Conservation (phyloP, 2,797 vertebrate genomes). For the Eptatretus atami region DNA sequence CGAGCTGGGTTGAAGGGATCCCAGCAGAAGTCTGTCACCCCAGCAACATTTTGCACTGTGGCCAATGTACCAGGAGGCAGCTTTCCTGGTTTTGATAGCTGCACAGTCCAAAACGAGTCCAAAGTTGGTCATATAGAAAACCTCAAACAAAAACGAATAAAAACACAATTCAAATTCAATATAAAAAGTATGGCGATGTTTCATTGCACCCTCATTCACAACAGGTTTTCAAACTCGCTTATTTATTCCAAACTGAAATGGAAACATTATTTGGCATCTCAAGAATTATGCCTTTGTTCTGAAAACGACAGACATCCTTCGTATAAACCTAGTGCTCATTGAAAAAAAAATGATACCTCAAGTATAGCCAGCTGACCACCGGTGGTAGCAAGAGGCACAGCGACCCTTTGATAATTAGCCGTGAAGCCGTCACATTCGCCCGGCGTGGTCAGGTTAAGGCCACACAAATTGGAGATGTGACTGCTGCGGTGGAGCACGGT, state of each 20-base stretch:
- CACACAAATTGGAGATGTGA: conserved; percentile 58
- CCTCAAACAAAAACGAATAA: too few relatives aligned
- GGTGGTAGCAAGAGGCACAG: conserved; percentile 38
- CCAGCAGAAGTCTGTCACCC: conserved; percentile 44
- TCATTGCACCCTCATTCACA: too few relatives aligned
- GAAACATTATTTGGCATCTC: too few relatives aligned
- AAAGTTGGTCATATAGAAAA: too few relatives aligned
- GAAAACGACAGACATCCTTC: too few relatives aligned
- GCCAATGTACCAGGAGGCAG: conserved; percentile 29
- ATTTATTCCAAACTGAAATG: too few relatives aligned
- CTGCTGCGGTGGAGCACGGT: conserved; percentile 35
- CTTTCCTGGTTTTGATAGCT: conserved; percentile 46
- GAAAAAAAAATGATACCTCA: conserved; percentile 22
- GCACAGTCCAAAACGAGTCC: neutral
- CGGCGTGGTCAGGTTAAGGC: conserved; percentile 58
- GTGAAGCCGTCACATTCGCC: conserved; percentile 68
- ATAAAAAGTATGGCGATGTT: too few relatives aligned
- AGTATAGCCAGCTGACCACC: conserved; percentile 59
- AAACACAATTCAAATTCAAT: too few relatives aligned
- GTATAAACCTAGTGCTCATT: too few relatives aligned
- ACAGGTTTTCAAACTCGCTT: too few relatives aligned
- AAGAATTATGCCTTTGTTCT: too few relatives aligned
- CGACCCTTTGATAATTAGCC: conserved; percentile 26
- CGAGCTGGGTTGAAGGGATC: conserved; percentile 39
- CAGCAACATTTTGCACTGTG: conserved; percentile 46